These are phyloP conservation scores for Cuniculus paca DNA, from an alignment of 2,797 vertebrate genomes.

Conservation along the genomic window DNA sequence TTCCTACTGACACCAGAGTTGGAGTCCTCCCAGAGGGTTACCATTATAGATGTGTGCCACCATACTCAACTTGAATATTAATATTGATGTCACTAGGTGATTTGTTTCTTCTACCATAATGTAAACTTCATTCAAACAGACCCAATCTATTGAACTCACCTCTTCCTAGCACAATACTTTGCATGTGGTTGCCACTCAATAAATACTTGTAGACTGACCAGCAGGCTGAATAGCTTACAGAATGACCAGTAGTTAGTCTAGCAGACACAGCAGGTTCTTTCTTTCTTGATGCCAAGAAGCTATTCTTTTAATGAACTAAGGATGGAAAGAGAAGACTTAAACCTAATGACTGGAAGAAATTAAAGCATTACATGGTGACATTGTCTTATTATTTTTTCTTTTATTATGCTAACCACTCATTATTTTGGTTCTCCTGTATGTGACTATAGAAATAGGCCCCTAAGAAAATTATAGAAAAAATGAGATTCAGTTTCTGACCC, in stretches of 20 bases:
- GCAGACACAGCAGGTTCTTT: neutral
- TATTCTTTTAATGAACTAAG: constrained; percentile 34
- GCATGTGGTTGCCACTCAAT: neutral
- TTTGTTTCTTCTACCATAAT: neutral
- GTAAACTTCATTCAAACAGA: neutral
- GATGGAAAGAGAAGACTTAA: constrained; percentile 2
- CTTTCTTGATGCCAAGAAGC: neutral
- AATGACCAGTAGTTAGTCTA: neutral
- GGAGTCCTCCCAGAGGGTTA: neutral
- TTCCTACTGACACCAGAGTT: neutral
- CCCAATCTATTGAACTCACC: neutral
- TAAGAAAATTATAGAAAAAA: neutral
- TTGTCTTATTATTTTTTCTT: neutral
- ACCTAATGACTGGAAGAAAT: neutral
- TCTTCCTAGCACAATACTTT: neutral
- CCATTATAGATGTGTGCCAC: neutral
- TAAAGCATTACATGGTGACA: neutral
- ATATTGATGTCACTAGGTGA: neutral
- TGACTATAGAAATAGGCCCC: neutral
- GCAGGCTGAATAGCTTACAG: neutral
- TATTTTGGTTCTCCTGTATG: neutral
- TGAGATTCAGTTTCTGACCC: neutral
- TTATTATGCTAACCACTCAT: neutral
- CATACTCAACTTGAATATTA: neutral
- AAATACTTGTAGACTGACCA: neutral